These are phyloP conservation scores for rat (Rattus norvegicus) DNA, from an alignment of 2,113 vertebrate species.

Conservation along the genomic window GRCr8 NC_086020.1:207013001-207013500, in stretches of 20 bases:
- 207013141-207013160: not conserved
- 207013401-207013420: not conserved
- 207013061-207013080: constrained; percentile 27
- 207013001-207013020: not conserved
- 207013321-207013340: not conserved
- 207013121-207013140: not conserved
- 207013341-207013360: not conserved
- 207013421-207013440: not conserved
- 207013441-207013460: not conserved
- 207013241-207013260: no score
- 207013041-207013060: constrained; percentile 53
- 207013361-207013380: not conserved
- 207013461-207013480: not conserved
- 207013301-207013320: not conserved
- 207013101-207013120: not conserved
- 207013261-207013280: not conserved
- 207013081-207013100: constrained; percentile 43
- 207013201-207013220: no score
- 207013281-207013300: not conserved
- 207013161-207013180: no score
- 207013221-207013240: no score
- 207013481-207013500: constrained; percentile 23
- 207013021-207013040: constrained; percentile 29
- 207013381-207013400: not conserved
- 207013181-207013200: no score